Percentiles rank a stretch among this genome's conserved stretches.
Conservation (phyloP, 2,797 vertebrate genomes). For the Staurois parvus region DNA sequence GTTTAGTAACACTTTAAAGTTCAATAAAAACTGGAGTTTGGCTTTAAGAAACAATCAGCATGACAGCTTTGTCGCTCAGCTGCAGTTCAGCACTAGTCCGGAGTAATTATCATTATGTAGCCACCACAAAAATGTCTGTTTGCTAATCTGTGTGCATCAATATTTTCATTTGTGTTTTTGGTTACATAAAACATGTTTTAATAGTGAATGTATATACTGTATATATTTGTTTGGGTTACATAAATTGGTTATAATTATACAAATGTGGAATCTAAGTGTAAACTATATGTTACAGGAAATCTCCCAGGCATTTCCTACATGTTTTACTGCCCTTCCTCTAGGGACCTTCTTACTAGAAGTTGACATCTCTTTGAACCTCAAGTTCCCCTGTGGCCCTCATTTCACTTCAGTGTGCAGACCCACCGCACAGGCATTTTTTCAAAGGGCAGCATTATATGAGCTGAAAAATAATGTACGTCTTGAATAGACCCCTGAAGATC, state of each 20-base stretch:
- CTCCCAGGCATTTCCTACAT: not conserved
- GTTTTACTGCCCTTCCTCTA: not conserved
- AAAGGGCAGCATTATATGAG: not conserved
- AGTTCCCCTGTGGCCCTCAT: not conserved
- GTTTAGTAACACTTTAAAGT: too few species aligned
- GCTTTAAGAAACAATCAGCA: too few species aligned
- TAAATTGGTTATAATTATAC: not conserved
- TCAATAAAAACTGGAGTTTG: too few species aligned
- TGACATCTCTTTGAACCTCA: not conserved
- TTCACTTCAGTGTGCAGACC: slow-evolving; percentile 21
- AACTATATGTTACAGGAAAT: slow-evolving; percentile 14
- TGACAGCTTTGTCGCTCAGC: not conserved
- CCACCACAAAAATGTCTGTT: not conserved
- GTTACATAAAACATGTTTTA: not conserved
- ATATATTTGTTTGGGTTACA: not conserved
- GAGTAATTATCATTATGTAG: not conserved
- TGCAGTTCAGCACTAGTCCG: not conserved
- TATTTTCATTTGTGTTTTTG: not conserved
- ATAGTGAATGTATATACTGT: not conserved
- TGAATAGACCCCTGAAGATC: slow-evolving; percentile 7
- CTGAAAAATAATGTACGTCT: slow-evolving; percentile 10
- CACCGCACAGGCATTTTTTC: slow-evolving; percentile 13
- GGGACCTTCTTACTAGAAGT: not conserved
- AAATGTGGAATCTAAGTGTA: not conserved
- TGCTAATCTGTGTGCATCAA: not conserved